Base-by-base conservation (phyloP, 2,797 vertebrate genomes). In the Triplophysa bombifrons region DNA sequence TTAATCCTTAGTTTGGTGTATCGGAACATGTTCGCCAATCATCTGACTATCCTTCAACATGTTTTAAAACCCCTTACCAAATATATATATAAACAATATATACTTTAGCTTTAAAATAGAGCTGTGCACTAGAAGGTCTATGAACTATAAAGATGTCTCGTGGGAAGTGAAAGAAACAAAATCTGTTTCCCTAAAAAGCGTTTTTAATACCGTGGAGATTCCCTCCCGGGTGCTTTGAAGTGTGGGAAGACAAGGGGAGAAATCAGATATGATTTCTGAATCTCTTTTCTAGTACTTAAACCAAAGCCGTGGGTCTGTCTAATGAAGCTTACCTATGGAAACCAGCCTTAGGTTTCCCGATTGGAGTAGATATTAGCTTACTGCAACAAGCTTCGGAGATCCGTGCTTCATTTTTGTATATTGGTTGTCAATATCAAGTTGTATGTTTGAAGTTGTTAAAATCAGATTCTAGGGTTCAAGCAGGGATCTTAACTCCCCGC, bases 171-270 rank as follows among this genome's bases (percentile, higher is more conserved):
- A 86, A 85, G 76, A 87, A 87, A 84, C 73, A 83, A 85, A 80
- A 55, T 76, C 84, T 88, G 88, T 88, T 91, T 89, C 85, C 86
- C 84, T 85, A 86, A 86, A 86, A 76, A 85, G 89, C 87, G 89
- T 92, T 90, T 30, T 85, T 91, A 90, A 92, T 91, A 91, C 91
- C 90, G 87, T 69, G 77, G 88, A 90, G 91, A 91, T 92, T 92
- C 91, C 88, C 88, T 92, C 91, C 90, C 86, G 88, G 88, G 88
- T 86, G 87, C 92, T 94, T 94, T 94, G 92, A 93, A 93, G 92
- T 93, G 85, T 71, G 76, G 88, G 88, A 90, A 89, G 89, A 69
- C 55, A 81, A 25, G 6, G 78, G 13, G 44, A 20, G 61, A 77
- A 75, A 63, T 27, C 61, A 55, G 68, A 72, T 25, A 65, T 22